Percentiles rank a stretch among this genome's conserved stretches.
These are phyloP conservation scores for Mesopsocus fuscifrons DNA, from an alignment of 2,888 invertebrate genomes.

Conservation along the genomic window DNA sequence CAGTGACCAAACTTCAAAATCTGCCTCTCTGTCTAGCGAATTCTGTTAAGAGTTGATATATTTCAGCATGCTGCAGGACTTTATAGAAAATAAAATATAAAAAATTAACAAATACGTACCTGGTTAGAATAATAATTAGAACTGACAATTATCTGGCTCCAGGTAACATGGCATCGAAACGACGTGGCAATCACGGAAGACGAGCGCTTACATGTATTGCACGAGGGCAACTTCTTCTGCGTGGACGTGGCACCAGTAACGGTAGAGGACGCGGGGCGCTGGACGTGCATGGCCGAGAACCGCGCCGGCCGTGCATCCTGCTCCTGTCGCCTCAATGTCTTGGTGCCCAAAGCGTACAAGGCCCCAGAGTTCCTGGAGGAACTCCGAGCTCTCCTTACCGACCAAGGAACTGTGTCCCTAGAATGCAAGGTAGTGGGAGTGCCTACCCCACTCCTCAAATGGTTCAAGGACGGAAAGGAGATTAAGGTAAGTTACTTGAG, in stretches of 20 bases:
- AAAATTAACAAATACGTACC: too few relatives aligned
- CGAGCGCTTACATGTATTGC: conserved; percentile 53
- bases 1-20: too few relatives aligned
- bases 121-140: conserved; percentile 65
- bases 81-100: too few relatives aligned
- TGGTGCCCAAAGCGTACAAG: conserved; percentile 73
- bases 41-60: too few relatives aligned
- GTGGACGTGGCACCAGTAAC: conserved; percentile 65
- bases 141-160: conserved; percentile 52
- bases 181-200: conserved; percentile 53
- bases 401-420: conserved; percentile 73
- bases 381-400: conserved; percentile 61
- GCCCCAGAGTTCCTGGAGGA: conserved; percentile 74
- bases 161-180: conserved; percentile 81
- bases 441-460: conserved; percentile 56
- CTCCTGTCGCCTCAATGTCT: conserved; percentile 18
- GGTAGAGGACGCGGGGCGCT: conserved; percentile 64
- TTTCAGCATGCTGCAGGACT: too few relatives aligned
- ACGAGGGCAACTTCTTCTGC: conserved; percentile 74
- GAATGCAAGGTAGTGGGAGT: conserved; percentile 84
- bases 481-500: conserved; percentile 41
- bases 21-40: too few relatives aligned
- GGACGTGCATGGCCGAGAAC: conserved; percentile 72
- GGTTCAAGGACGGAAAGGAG: conserved; percentile 69
- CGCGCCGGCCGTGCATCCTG: conserved; percentile 53